These are phyloP conservation scores for Drosophila tristis DNA, from an alignment of 1,140 invertebrate species.

Conservation along the genomic window DNA sequence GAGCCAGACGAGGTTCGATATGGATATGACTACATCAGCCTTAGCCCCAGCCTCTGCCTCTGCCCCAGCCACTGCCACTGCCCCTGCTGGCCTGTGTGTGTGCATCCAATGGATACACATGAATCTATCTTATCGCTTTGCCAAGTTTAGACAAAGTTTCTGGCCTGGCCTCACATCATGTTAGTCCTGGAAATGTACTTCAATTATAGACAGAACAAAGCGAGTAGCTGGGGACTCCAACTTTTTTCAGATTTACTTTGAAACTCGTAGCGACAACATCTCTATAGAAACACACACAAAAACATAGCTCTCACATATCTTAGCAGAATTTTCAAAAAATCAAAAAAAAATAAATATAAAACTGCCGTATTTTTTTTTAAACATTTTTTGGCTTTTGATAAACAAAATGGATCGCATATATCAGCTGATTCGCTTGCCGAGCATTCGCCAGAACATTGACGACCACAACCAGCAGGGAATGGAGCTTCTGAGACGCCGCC, in stretches of 20 bases:
- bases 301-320: background rate
- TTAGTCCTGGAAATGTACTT: background rate
- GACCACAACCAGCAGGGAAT: constrained; percentile 22
- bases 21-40: constrained; percentile 37
- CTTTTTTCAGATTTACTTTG: no score
- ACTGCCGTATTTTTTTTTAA: constrained; percentile 30
- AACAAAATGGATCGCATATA: constrained; percentile 22
- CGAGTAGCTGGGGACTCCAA: no score
- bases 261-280: no score
- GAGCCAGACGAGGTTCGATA: constrained; percentile 44
- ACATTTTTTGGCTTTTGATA: background rate
- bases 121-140: constrained; percentile 51
- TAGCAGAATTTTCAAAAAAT: constrained; percentile 2
- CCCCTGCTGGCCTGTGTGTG: background rate
- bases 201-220: background rate
- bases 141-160: background rate
- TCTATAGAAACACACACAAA: no score
- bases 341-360: no score
- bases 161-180: constrained; percentile 3
- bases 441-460: constrained; percentile 1
- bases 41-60: background rate
- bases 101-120: constrained; percentile 72
- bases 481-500: constrained; percentile 24
- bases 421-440: constrained; percentile 17
- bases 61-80: no score